A percentile compares a stretch with the other conserved stretches of the same genome.
Evolutionary conservation across 2,888 invertebrate genomes (phyloP).

Genomic region (Diplolepis rosae): DNA sequence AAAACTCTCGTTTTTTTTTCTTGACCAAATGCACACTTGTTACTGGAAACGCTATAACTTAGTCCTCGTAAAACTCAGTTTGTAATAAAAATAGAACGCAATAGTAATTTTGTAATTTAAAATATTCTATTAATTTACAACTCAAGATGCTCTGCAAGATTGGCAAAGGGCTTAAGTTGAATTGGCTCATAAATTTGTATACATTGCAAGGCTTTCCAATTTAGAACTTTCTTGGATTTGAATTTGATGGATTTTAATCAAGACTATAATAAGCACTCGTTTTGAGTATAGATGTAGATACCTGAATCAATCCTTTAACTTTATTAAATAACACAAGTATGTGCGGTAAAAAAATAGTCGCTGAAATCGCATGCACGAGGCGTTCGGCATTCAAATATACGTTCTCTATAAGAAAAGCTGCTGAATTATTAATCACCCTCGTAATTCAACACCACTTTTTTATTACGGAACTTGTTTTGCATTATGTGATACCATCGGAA

Average conservation of each 20-base stretch:
- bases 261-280: background rate
- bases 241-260: background rate
- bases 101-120: background rate
- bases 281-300: background rate
- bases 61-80: background rate
- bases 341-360: background rate
- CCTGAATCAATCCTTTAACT: background rate
- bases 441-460: slow-evolving; percentile 8
- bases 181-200: too few relatives aligned
- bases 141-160: background rate
- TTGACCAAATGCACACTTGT: background rate
- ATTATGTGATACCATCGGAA: slow-evolving; percentile 18
- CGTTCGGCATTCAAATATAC: background rate
- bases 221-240: background rate
- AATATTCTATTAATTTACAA: background rate
- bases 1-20: background rate
- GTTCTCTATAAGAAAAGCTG: slow-evolving; percentile 1
- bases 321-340: background rate
- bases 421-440: slow-evolving; percentile 27
- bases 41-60: slow-evolving; percentile 3
- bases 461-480: slow-evolving; percentile 17
- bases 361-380: background rate
- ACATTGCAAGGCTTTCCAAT: background rate
- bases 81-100: background rate
- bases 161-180: background rate